These are phyloP conservation scores for Nothoprocta pentlandii DNA, from an alignment of 2,113 vertebrate species.

Conservation along the genomic window DNA sequence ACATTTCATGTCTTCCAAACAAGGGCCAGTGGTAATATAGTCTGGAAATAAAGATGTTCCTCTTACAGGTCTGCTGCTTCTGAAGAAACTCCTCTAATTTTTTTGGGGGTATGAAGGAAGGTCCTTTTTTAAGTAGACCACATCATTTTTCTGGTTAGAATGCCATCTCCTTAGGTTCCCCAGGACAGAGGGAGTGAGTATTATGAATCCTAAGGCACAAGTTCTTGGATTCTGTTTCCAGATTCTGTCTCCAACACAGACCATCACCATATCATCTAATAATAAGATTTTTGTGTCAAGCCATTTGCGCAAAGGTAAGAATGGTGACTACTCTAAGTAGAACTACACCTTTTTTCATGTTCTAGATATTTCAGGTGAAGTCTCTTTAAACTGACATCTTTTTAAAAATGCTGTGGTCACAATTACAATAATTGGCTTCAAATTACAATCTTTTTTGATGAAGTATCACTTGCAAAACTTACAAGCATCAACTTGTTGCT, in stretches of 20 bases:
- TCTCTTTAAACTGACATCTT: neutral
- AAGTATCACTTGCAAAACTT: neutral
- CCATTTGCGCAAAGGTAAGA: neutral
- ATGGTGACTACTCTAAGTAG: neutral
- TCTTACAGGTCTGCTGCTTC: too few species aligned
- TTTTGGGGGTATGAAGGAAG: too few species aligned
- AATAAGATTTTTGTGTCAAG: neutral
- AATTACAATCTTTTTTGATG: neutral
- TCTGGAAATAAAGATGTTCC: neutral
- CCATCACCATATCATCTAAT: neutral
- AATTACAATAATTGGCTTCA: conserved; percentile 13
- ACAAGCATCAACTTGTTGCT: neutral
- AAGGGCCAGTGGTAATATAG: neutral
- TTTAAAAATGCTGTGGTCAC: neutral
- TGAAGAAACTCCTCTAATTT: too few species aligned
- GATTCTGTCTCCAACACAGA: too few species aligned
- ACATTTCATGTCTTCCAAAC: neutral
- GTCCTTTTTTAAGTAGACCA: neutral
- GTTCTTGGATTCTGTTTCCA: too few species aligned
- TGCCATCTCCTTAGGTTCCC: neutral
- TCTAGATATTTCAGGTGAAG: neutral
- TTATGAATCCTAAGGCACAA: too few species aligned
- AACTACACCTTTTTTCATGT: neutral
- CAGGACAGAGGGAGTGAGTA: neutral
- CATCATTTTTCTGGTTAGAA: neutral